Evolutionary conservation across 2,888 invertebrate species (phyloP).

Genomic region (Synergus gifuensis): DNA sequence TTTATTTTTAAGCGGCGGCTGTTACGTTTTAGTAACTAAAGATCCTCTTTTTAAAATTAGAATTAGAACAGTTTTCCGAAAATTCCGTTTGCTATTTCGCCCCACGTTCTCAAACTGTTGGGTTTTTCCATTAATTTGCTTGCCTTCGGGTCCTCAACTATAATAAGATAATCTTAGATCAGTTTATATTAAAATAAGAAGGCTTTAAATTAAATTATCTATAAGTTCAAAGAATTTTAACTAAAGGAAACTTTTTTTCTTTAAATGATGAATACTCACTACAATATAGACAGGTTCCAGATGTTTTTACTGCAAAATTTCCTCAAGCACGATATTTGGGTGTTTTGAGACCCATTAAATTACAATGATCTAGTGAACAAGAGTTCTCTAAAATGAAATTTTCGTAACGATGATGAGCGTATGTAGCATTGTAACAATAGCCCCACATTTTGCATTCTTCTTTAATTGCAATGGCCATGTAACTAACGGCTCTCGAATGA

Average conservation of each 20-base stretch:
- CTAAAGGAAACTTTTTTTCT: not conserved
- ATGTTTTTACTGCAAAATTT: slow-evolving; percentile 66
- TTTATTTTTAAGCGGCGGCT: slow-evolving; percentile 31
- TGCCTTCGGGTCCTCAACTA: not conserved
- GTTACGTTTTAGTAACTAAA: slow-evolving; percentile 11
- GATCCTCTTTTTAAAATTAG: not conserved
- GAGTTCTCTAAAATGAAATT: slow-evolving; percentile 50
- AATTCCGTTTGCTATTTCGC: not conserved
- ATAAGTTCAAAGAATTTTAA: not conserved
- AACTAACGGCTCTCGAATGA: slow-evolving; percentile 60
- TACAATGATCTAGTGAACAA: slow-evolving; percentile 66
- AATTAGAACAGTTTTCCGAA: not conserved
- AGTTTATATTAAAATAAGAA: not conserved
- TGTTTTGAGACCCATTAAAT: slow-evolving; percentile 67
- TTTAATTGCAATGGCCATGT: slow-evolving; percentile 56
- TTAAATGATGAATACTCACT: slow-evolving; percentile 56
- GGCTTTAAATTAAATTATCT: too few species aligned
- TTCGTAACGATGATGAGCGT: slow-evolving; percentile 46
- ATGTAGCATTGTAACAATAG: slow-evolving; percentile 52
- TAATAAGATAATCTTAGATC: not conserved
- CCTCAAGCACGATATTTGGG: slow-evolving; percentile 64
- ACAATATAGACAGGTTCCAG: slow-evolving; percentile 68
- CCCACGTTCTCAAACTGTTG: not conserved
- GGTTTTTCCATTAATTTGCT: not conserved
- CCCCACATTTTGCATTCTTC: slow-evolving; percentile 59